These are phyloP conservation scores for Mycetomoellerius zeteki DNA, from an alignment of 1,140 invertebrate species.

Conservation along the genomic window DNA sequence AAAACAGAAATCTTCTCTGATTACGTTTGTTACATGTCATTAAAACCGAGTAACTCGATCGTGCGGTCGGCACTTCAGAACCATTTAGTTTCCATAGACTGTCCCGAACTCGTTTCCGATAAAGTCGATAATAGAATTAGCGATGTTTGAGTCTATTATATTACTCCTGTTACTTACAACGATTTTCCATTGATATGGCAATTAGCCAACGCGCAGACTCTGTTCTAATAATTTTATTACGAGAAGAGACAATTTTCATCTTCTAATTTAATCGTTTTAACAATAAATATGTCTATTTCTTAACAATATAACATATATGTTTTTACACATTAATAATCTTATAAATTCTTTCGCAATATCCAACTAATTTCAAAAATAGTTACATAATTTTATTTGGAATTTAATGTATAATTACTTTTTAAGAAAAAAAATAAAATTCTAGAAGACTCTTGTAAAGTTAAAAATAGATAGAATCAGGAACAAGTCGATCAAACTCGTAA, in stretches of 20 bases:
- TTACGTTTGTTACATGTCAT: conserved; percentile 45
- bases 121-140: conserved; percentile 60
- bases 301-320: neutral
- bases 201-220: neutral
- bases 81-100: conserved; percentile 53
- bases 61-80: conserved; percentile 5
- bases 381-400: neutral
- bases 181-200: conserved; percentile 51
- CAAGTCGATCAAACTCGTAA: neutral
- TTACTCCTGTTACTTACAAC: conserved; percentile 37
- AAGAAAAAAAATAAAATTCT: neutral
- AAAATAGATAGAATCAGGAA: conserved; percentile 18
- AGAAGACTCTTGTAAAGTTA: neutral
- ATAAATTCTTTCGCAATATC: neutral
- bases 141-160: conserved; percentile 53
- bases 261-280: neutral
- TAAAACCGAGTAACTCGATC: conserved; percentile 36
- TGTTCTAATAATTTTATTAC: conserved; percentile 26
- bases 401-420: neutral
- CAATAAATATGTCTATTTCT: neutral
- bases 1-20: neutral
- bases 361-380: conserved; percentile 11
- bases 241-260: neutral
- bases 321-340: neutral
- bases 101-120: conserved; percentile 37